These are phyloP conservation scores for Pseudomyrmex sp. DNA, from an alignment of 1,140 invertebrate species.

Conservation along the genomic window DNA sequence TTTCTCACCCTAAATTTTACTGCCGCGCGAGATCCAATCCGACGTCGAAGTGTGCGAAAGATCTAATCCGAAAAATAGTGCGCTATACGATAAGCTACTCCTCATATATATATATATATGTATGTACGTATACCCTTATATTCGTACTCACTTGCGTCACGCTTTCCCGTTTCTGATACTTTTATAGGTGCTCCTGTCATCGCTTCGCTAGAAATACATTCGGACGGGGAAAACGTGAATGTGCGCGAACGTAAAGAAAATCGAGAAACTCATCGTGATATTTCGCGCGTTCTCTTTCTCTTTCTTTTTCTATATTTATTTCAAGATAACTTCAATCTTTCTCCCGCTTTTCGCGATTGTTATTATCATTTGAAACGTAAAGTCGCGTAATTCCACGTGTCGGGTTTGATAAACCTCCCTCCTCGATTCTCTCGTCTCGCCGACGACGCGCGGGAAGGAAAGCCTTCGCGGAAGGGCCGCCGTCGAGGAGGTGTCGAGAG, in stretches of 20 bases:
- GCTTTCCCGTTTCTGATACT: slow-evolving; percentile 24
- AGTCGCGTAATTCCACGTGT: background rate
- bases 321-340: too few relatives aligned
- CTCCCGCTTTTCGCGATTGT: background rate
- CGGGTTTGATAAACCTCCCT: background rate
- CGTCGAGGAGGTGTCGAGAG: background rate
- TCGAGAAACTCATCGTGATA: background rate
- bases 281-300: background rate
- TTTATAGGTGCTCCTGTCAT: background rate
- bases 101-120: background rate
- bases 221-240: background rate
- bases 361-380: background rate
- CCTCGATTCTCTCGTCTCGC: background rate
- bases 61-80: slow-evolving; percentile 61
- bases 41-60: slow-evolving; percentile 31
- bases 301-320: background rate
- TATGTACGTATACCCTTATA: background rate
- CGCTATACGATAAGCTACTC: slow-evolving; percentile 34
- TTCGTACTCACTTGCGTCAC: slow-evolving; percentile 4
- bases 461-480: background rate
- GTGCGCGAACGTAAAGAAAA: background rate
- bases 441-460: background rate
- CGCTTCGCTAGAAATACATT: background rate
- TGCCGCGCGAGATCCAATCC: slow-evolving; percentile 58
- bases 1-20: slow-evolving; percentile 50